Evolutionary conservation across 2,888 invertebrate species (phyloP).

Genomic region (Nycteola revayana): DNA sequence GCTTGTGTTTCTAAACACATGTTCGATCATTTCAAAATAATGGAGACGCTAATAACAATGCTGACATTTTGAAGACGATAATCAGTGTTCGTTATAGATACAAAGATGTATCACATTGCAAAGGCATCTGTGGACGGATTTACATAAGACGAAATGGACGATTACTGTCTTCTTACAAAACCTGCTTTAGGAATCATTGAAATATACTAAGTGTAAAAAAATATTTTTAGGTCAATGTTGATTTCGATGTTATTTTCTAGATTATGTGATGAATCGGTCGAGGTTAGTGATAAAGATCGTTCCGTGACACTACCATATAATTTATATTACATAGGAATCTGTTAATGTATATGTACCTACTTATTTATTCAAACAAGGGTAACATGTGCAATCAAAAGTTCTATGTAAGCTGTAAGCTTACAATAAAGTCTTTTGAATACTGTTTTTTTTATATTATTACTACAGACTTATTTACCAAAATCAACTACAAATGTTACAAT

Average conservation of each 20-base stretch:
- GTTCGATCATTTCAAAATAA: constrained; percentile 12
- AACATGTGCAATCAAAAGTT: no score
- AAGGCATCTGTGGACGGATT: constrained; percentile 19
- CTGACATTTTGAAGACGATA: constrained; percentile 15
- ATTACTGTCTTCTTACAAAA: constrained; percentile 22
- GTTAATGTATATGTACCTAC: constrained; percentile 5
- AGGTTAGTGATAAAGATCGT: constrained; percentile 24
- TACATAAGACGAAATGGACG: constrained; percentile 20
- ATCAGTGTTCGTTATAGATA: constrained; percentile 29
- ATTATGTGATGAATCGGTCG: constrained; percentile 28
- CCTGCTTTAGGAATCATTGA: constrained; percentile 13
- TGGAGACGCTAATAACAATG: constrained; percentile 24
- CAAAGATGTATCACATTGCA: constrained; percentile 26
- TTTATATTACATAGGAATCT: constrained; percentile 2
- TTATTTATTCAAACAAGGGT: no score
- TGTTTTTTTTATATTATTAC: no score
- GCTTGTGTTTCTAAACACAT: constrained; percentile 3
- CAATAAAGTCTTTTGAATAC: no score
- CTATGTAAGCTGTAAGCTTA: no score
- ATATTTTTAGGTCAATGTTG: constrained; percentile 40
- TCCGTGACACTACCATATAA: constrained; percentile 5
- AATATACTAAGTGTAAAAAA: constrained; percentile 7
- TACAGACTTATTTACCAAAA: no score
- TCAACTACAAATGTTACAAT: no score
- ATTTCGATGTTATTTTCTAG: constrained; percentile 37